Evolutionary conservation across 2,888 invertebrate genomes (phyloP), one percentile per base, ranked within the genome.

Genomic region (Synergus gifuensis): DNA sequence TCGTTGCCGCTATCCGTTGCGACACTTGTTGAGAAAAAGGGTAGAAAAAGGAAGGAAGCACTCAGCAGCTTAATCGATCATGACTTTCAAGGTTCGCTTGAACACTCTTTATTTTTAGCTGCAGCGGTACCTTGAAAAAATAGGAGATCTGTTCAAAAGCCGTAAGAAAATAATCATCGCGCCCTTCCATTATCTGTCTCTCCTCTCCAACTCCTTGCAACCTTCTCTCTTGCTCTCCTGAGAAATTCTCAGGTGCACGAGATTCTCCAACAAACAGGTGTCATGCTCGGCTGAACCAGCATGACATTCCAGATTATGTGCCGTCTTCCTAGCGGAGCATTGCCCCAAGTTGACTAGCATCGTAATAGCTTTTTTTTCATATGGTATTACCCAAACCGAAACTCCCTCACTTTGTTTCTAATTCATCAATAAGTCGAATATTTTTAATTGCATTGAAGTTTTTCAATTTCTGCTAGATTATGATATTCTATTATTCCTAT

Each of bases 231-330:
- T 77, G 79, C 78, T 85, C 81, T 83, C 82, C 79, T 76, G 82
- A 87, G 85, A 85, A 86, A 87, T 87, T 88, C 88, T 85, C 87
- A 87, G 85, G 87, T 85, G 87, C 82, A 78, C 86, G 79, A 82
- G 79, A 82, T 83, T 83, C 82, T 84, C 81, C 81, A 79, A 79
- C 79, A 78, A 85, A 84, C 85, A 86, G 86, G 85, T 87, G 88
- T 89, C 87, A 89, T 87, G 89, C 88, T 88, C 85, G 86, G 87
- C 86, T 87, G 87, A 88, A 84, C 86, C 86, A 81, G 87, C 88
- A 87, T 87, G 88, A 89, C 88, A 88, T 87, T 89, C 88, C 88
- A 85, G 88, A 89, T 89, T 89, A 89, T 83, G 86, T 86, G 86
- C 84, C 86, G 83, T 86, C 85, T 86, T 86, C 85, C 85, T 84